Base-by-base conservation (phyloP, 2,888 invertebrate species). In the Sinodicranocentrus sp. region DNA sequence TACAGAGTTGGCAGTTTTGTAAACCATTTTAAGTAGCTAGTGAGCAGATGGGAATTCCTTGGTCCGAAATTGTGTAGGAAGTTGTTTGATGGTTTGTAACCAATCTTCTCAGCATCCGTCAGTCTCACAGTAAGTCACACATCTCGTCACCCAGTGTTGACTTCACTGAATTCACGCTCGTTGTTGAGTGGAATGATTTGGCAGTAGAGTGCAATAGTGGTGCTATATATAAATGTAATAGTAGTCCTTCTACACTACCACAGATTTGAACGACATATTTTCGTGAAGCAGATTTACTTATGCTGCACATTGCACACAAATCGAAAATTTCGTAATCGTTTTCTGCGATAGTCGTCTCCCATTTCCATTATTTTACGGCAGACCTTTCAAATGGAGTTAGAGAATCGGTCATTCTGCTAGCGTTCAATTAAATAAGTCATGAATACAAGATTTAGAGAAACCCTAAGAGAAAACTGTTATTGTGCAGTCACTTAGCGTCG, bases 91-190 rank as follows among this genome's bases (percentile, higher is more conserved):
- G 48, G 72, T 67, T 67, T 72, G 83, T 71, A 77, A 77, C 76
- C 44, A 71, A 77, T 83, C 80, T 63, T 67, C 44, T 26, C 73
- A 68, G 43, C 75, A 75, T 83, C 83, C 76, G 48, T 83, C 83
- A 77, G 65, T 61, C 57, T 73, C 44, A 63, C 63, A 65, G 70
- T 57, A 71, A 77, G 67, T 77, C 71, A 44, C 67, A 43, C 23
- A 17, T 54, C 68, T 68, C 61, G 76, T 82, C 76, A 71, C 61
- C 63, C 63, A 75, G 76, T 70, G 82, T 68, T 26, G 75, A 82
- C 61, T 48, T 25, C 43, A n/a, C n/a, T n/a, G n/a, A n/a, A n/a
- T n/a, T n/a, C n/a, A n/a, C n/a, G n/a, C n/a, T n/a, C n/a, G n/a
- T n/a, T n/a, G n/a, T n/a, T n/a, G n/a, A n/a, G n/a, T n/a, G n/a